These are phyloP conservation scores for Gonatopus flavifemur DNA, from an alignment of 1,140 invertebrate genomes.

Conservation along the genomic window DNA sequence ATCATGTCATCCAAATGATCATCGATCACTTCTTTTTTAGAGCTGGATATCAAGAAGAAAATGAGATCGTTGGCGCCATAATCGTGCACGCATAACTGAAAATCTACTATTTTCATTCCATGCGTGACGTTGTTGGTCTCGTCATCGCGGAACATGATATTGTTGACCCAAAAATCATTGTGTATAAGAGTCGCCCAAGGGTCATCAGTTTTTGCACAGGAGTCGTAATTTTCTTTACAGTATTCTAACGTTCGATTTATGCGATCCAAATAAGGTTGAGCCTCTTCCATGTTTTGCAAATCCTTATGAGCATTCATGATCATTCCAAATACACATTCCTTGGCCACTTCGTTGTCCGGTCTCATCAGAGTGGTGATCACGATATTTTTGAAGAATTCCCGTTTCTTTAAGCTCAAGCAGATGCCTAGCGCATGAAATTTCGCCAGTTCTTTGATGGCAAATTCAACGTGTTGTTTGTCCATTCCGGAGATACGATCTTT, in stretches of 20 bases:
- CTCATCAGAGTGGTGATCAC: slow-evolving; percentile 27
- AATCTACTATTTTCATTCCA: slow-evolving; percentile 66
- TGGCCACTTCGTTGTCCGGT: slow-evolving; percentile 26
- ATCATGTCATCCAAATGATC: slow-evolving; percentile 58
- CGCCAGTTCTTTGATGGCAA: slow-evolving; percentile 59
- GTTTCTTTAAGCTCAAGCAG: slow-evolving; percentile 57
- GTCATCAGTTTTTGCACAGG: slow-evolving; percentile 27
- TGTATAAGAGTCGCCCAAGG: slow-evolving; percentile 61
- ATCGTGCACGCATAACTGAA: slow-evolving; percentile 61
- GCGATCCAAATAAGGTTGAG: slow-evolving; percentile 26
- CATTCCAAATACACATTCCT: slow-evolving; percentile 41
- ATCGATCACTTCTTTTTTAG: slow-evolving; percentile 57
- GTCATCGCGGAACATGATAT: slow-evolving; percentile 62
- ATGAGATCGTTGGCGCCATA: slow-evolving; percentile 63
- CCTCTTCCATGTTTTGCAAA: slow-evolving; percentile 35
- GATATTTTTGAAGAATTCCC: slow-evolving; percentile 54
- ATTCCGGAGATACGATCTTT: slow-evolving; percentile 60
- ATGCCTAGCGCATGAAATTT: slow-evolving; percentile 62
- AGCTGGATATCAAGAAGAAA: slow-evolving; percentile 65
- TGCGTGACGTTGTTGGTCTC: slow-evolving; percentile 40
- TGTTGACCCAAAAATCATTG: slow-evolving; percentile 68
- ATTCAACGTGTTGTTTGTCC: slow-evolving; percentile 54
- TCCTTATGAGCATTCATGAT: slow-evolving; percentile 35
- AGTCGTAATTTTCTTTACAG: slow-evolving; percentile 2
- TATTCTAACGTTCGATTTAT: slow-evolving; percentile 40